Evolutionary conservation across 2,888 invertebrate genomes (phyloP), one percentile per base, ranked within the genome.

Genomic region (Lithophane ornitopus): DNA sequence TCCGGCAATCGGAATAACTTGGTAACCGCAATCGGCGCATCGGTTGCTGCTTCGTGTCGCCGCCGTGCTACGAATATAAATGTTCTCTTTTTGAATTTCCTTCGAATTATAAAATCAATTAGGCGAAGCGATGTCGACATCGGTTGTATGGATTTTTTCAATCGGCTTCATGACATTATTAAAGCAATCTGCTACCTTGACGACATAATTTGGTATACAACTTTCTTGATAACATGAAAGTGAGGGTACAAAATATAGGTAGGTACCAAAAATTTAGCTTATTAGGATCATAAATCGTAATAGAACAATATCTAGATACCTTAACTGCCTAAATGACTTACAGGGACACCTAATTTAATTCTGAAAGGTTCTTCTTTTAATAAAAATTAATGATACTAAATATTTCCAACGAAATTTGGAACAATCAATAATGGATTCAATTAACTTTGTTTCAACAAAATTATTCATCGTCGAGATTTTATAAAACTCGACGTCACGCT

Each of bases 391-490:
- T 83, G 70, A 81, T 79, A 78, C 54, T 81, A 82, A 77, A 79
- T 80, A 81, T 84, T 85, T 78, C 72, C 61, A 84, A 86, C 81
- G 70, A 85, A 87, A 90, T 89, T 87, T 87, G 81, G 80, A 87
- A 89, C 86, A 90, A 90, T 91, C 89, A 92, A 93, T 92, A 93
- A 92, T 90, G 88, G 90, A 92, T 93, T 93, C 90, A 94, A 93
- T 94, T 93, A 93, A 91, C 91, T 92, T 92, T 88, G 89, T 91
- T 90, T 89, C 87, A 92, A 90, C 91, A 92, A 90, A 94, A 94
- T 94, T 94, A 96, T 95, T 95, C 95, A 96, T 95, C 92, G 91
- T 87, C 78, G 90, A 91, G 94, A 94, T 95, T 95, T 94, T 93
- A 94, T 93, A 94, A 95, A 95, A 94, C 89, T 93, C 85, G 79